Evolutionary conservation across 2,888 invertebrate species (phyloP), one percentile per base, ranked within the genome.

Genomic region (Caenorhabditis plicata): DNA sequence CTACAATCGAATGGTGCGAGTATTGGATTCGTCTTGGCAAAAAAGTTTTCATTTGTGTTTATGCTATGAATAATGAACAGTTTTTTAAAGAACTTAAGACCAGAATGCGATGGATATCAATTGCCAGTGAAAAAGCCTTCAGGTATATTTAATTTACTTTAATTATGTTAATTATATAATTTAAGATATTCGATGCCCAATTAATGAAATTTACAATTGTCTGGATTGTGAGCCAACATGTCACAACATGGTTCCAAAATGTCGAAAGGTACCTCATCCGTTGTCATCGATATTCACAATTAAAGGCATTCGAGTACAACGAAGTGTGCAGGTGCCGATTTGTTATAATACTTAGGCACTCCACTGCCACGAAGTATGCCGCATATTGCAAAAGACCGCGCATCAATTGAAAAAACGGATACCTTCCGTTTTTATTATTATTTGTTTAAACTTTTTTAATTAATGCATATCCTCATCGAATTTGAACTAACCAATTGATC

Each of bases 1-100:
- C n/a, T n/a, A n/a, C 62, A 17, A 61, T 68, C 26, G 67, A 68
- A 31, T 68, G 64, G 67, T 68, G 67, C 47, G 67, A 68, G 48
- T 68, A 68, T 41, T 68, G 67, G 67, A 52, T 52, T 17, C 29
- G 57, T 40, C 56, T 61, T 43, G 67, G 67, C 22, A 64, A 61
- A 52, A 55, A 68, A 51, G 67, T 58, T 2, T 11, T n/a, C 3
- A 15, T 35, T 43, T 15, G n/a, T 44, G 2, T 29, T 31, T 31
- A 54, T 50, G 45, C n/a, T n/a, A n/a, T n/a, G n/a, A n/a, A n/a
- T n/a, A n/a, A n/a, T n/a, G n/a, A n/a, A n/a, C n/a, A 53, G 40
- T 51, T 26, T 51, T 45, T 53, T 54, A 42, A 40, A 62, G 62
- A 52, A 32, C 25, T 51, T 47, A 26, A 38, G 62, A 36, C 62